Base-by-base conservation (phyloP, 2,888 invertebrate species). In the Caprella mutica region DNA sequence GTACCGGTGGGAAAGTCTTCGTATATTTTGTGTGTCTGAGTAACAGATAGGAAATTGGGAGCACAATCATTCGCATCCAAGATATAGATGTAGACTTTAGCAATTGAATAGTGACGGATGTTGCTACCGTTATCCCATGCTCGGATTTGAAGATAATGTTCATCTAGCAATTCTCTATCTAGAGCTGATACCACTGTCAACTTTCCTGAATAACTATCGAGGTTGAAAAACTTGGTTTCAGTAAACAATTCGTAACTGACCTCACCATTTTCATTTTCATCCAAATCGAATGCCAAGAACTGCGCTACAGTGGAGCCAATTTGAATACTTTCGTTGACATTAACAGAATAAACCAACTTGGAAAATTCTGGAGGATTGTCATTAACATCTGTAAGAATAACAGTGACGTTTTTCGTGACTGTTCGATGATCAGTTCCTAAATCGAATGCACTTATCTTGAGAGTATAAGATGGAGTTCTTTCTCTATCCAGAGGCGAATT, bases 41-140 rank as follows among this genome's bases (percentile, higher is more conserved):
- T 56, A 9, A 69, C 67, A 9, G 87, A 77, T 29, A 84, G 83
- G 72, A 93, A 94, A 61, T 77, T 80, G 0, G 92, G 92, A 2
- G 85, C 78, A 71, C 86, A 87, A 74, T 88, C 94, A 74, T 94
- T 94, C 51, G 91, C 83, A 73, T 96, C 94, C 69, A 87, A 86
- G 6, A 91, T 82, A 26, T 81, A 79, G 42, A 91, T 82, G 64
- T 86, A 79, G 27, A 94, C 84, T 23, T 85, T 72, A 2, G 91
- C 89, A 68, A 90, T 87, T 0, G 91, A 84, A 71, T 88, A 87
- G 48, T 88, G 77, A n/a, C 84, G 82, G 43, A 77, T 75, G 56
- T 74, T 73, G 50, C 83, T 79, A 24, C 76, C 74, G 56, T 84
- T 82, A 67, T 83, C 82, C 73, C 91, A 90, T 23, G 91, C 82